A percentile compares a stretch with the other conserved stretches of the same genome.
phyloP scores from a whole-genome alignment of 2,888 invertebrate genomes.

The Sepioteuthis lessoniana region DNA sequence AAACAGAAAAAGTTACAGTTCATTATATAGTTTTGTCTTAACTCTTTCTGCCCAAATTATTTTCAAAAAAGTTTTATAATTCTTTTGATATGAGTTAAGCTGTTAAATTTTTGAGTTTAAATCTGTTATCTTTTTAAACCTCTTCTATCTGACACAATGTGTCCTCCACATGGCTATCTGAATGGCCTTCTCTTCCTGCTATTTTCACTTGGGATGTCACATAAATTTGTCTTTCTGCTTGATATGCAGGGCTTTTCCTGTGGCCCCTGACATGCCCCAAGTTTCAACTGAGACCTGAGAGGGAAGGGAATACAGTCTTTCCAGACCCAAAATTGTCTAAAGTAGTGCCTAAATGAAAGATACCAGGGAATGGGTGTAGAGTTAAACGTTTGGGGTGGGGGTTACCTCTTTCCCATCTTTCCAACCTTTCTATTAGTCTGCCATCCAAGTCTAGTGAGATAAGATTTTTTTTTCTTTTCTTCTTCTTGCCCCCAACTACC shows the following conservation, averaged over 20 bases:
- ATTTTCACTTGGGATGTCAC: not conserved
- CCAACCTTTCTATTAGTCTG: not conserved
- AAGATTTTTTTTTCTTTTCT: not conserved
- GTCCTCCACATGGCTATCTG: slow-evolving; percentile 12
- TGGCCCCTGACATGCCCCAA: slow-evolving; percentile 25
- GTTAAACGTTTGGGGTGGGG: not conserved
- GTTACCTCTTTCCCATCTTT: not conserved
- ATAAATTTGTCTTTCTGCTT: slow-evolving; percentile 33
- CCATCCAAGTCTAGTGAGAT: not conserved
- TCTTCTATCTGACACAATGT: not conserved
- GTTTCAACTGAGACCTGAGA: not conserved
- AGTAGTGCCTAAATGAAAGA: not conserved
- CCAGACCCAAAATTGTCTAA: not conserved
- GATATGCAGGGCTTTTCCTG: slow-evolving; percentile 11
- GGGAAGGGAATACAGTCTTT: not conserved
- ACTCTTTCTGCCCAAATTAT: too few relatives aligned
- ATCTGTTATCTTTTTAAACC: not conserved
- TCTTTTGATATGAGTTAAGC: not conserved
- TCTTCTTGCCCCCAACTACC: not conserved
- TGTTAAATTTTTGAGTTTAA: not conserved
- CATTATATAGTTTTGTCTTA: too few relatives aligned
- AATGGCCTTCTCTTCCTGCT: slow-evolving; percentile 33
- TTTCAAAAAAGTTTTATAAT: not conserved
- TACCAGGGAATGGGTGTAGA: not conserved
- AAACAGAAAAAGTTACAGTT: too few relatives aligned